These are phyloP conservation scores for Fistularia commersonii DNA, from an alignment of 2,797 vertebrate genomes.

Conservation along the genomic window DNA sequence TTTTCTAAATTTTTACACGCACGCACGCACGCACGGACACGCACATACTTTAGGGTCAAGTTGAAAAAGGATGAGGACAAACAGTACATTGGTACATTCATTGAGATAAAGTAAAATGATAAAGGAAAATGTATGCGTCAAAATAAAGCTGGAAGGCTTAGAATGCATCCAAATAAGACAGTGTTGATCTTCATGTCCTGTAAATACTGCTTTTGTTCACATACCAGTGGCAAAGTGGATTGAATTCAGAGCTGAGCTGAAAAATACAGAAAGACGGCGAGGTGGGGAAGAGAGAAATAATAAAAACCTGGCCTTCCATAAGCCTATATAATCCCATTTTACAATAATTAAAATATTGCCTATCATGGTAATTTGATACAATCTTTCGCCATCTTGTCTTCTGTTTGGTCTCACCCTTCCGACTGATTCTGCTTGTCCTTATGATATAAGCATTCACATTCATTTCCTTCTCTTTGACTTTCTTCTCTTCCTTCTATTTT, in stretches of 20 bases:
- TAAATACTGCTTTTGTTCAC: constrained; percentile 17
- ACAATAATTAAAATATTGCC: constrained; percentile 23
- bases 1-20: constrained; percentile 71
- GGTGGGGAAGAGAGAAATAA: constrained; percentile 39
- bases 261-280: constrained; percentile 12
- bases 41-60: constrained; percentile 3
- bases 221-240: constrained; percentile 12
- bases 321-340: constrained; percentile 25
- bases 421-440: not conserved
- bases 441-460: constrained; percentile 21
- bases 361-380: constrained; percentile 20
- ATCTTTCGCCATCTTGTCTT: constrained; percentile 20
- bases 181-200: constrained; percentile 11
- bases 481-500: constrained; percentile 4
- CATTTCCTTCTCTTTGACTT: constrained; percentile 2
- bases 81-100: constrained; percentile 2
- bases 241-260: constrained; percentile 15
- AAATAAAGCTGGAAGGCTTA: not conserved
- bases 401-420: constrained; percentile 6
- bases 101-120: too few relatives aligned
- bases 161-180: constrained; percentile 9
- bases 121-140: too few relatives aligned
- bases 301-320: constrained; percentile 37
- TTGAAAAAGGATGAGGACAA: constrained; percentile 1
- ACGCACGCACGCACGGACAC: constrained; percentile 6